A percentile compares a stretch with the other conserved stretches of the same genome.
phyloP scores from a whole-genome alignment of 2,113 vertebrate species.

The Bungarus multicinctus region DNA sequence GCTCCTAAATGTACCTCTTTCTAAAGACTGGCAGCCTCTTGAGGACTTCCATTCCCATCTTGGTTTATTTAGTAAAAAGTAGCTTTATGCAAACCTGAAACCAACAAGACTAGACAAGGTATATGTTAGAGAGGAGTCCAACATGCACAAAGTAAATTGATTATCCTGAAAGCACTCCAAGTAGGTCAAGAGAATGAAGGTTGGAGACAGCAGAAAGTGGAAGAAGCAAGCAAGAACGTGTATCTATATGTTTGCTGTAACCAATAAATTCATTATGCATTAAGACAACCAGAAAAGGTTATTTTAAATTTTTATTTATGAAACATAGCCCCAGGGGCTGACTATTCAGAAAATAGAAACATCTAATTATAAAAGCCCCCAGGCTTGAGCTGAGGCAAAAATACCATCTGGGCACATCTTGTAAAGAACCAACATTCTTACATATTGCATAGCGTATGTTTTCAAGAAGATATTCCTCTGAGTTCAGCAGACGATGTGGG shows the following conservation, averaged over 20 bases:
- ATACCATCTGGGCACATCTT: slow-evolving; percentile 1
- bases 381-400: slow-evolving; percentile 4
- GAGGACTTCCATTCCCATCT: not conserved
- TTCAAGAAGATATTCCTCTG: not conserved
- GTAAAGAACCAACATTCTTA: not conserved
- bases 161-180: not conserved
- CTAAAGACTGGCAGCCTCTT: not conserved
- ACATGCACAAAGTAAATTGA: not conserved
- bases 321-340: slow-evolving; percentile 1
- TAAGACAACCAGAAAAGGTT: not conserved
- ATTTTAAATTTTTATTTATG: slow-evolving; percentile 15
- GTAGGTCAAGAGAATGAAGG: not conserved
- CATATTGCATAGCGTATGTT: not conserved
- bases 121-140: not conserved
- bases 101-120: not conserved
- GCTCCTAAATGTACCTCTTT: not conserved
- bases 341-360: slow-evolving; percentile 25
- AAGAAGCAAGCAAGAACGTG: not conserved
- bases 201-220: not conserved
- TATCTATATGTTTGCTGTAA: not conserved
- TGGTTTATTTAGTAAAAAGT: not conserved
- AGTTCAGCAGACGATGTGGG: not conserved
- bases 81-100: not conserved
- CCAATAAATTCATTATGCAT: not conserved
- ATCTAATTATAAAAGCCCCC: slow-evolving; percentile 9